phyloP scores from a whole-genome alignment of 2,113 vertebrate species.

The Gallinago paraguaiae region DNA sequence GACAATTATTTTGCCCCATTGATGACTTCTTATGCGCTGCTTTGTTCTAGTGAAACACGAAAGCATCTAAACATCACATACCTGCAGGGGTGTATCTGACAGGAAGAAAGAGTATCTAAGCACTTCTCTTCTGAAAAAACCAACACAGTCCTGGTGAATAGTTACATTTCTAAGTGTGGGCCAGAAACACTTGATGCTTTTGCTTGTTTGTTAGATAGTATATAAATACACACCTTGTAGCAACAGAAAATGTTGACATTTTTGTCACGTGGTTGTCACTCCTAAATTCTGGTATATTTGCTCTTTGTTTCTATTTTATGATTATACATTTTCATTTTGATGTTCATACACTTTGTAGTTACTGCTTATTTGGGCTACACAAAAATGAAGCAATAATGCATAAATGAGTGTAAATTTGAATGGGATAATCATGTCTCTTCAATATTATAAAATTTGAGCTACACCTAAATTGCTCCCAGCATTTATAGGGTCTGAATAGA shows the following conservation, averaged over 20 bases:
- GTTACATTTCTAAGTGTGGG: not conserved
- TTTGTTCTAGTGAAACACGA: not conserved
- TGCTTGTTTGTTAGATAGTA: not conserved
- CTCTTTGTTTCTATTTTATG: not conserved
- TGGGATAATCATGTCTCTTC: not conserved
- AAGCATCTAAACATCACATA: not conserved
- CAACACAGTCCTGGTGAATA: not conserved
- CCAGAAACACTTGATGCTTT: not conserved
- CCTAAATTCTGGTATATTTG: not conserved
- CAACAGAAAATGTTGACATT: not conserved
- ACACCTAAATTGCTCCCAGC: not conserved
- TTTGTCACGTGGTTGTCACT: not conserved
- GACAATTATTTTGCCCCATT: not conserved
- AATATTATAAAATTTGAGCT: not conserved
- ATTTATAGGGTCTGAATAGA: not conserved
- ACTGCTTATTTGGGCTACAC: not conserved
- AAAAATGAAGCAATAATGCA: not conserved
- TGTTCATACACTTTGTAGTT: slow-evolving; percentile 5
- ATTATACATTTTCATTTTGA: not conserved
- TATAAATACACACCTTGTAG: not conserved
- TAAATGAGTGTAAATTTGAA: not conserved
- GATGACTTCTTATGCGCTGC: not conserved
- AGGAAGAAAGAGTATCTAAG: not conserved
- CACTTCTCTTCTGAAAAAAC: not conserved
- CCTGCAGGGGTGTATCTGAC: not conserved